Evolutionary conservation across 2,113 vertebrate genomes (phyloP).

Genomic region (Hippocampus barbouri): DNA sequence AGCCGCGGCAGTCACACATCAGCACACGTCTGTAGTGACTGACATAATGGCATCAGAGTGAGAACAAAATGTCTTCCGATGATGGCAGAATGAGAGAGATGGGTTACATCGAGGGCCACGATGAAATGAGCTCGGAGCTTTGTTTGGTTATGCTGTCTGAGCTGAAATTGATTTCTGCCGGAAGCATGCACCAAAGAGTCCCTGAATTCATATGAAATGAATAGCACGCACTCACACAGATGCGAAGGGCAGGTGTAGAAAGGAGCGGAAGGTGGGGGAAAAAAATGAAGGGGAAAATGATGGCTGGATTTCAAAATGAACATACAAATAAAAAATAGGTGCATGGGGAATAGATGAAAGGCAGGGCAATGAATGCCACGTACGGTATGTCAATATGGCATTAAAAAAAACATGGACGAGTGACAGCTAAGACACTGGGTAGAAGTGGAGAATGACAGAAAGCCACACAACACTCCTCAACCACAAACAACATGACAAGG

Average conservation of each 20-base stretch:
- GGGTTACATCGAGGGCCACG: slow-evolving; percentile 56
- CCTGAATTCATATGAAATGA: slow-evolving; percentile 71
- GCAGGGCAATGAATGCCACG: slow-evolving; percentile 22
- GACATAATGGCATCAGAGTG: slow-evolving; percentile 70
- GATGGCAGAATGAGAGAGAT: slow-evolving; percentile 55
- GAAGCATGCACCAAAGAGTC: slow-evolving; percentile 63
- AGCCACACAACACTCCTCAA: slow-evolving; percentile 54
- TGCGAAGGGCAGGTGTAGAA: slow-evolving; percentile 35
- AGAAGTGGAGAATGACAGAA: slow-evolving; percentile 43
- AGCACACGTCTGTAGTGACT: slow-evolving; percentile 64
- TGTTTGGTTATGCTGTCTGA: slow-evolving; percentile 72
- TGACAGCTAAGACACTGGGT: slow-evolving; percentile 55
- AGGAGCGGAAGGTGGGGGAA: slow-evolving; percentile 32
- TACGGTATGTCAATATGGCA: slow-evolving; percentile 16
- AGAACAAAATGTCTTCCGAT: slow-evolving; percentile 74
- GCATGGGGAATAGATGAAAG: slow-evolving; percentile 27
- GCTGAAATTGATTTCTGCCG: slow-evolving; percentile 74
- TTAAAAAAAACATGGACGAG: slow-evolving; percentile 21
- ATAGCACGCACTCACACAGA: slow-evolving; percentile 61
- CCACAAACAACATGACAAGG: slow-evolving; percentile 67
- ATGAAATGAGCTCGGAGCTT: slow-evolving; percentile 65
- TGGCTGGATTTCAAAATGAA: slow-evolving; percentile 18
- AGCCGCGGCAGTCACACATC: slow-evolving; percentile 68
- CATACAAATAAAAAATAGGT: slow-evolving; percentile 30
- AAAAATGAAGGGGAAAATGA: slow-evolving; percentile 47